These are phyloP conservation scores for Catamblyrhynchus diadema DNA, from an alignment of 2,797 vertebrate genomes.

Conservation along the genomic window DNA sequence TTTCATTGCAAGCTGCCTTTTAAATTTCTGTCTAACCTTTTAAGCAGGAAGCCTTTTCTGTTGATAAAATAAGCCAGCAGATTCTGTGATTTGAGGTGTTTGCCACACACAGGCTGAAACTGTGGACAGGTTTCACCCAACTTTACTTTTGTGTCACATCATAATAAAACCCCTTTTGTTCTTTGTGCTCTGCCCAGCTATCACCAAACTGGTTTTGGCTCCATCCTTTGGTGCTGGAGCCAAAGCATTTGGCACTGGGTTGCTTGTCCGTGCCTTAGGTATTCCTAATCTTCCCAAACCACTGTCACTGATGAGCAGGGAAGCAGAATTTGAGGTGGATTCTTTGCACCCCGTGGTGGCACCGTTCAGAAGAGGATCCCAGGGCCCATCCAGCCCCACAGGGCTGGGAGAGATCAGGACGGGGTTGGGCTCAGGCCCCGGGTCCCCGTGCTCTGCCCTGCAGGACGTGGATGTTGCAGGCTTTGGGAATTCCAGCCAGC, in stretches of 20 bases:
- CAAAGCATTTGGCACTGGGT: not conserved
- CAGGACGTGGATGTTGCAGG: fast-evolving
- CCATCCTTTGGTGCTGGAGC: not conserved
- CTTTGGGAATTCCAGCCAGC: not conserved
- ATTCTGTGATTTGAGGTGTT: not conserved
- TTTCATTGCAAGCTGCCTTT: slow-evolving; percentile 9
- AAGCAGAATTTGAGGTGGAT: not conserved
- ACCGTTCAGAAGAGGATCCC: not conserved
- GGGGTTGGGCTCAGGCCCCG: fast-evolving
- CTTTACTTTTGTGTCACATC: fast-evolving
- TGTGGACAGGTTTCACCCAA: fast-evolving
- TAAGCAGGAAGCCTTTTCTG: not conserved
- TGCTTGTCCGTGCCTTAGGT: not conserved
- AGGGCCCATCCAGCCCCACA: fast-evolving
- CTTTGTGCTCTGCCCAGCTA: fast-evolving
- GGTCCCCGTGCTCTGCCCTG: not conserved
- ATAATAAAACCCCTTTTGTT: not conserved
- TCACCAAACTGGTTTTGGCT: not conserved
- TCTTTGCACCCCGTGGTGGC: fast-evolving
- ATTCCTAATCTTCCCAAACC: not conserved
- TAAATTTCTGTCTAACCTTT: not conserved
- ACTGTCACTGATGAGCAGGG: not conserved
- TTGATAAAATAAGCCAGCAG: not conserved
- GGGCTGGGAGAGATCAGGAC: not conserved
- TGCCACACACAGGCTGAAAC: not conserved